Evolutionary conservation across 2,888 invertebrate species (phyloP), one percentile per base, ranked within the genome.

Genomic region (Gibbula magus): DNA sequence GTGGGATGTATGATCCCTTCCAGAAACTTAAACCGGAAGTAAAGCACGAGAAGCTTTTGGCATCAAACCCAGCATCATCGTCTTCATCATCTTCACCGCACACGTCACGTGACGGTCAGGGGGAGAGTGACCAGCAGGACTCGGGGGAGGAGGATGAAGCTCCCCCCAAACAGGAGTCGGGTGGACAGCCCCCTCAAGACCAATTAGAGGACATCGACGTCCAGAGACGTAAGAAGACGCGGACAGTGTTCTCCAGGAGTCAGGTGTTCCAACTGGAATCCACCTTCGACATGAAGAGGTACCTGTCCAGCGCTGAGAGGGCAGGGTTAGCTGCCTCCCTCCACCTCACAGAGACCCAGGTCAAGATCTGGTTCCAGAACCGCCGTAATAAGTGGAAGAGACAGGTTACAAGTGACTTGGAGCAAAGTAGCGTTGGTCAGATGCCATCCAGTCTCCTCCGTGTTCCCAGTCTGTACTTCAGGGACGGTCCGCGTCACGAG

Each of bases 251-350:
- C 83, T 93, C 92, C 2, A 84, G 93, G 25, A 92, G 91, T 79
- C 93, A 93, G 85, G 92, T 93, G 22, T 93, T 92, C 84, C 93
- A 93, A 80, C 88, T 93, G 56, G 93, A 93, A 84, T 91, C 92
- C 5, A 93, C 92, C 20, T 93, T 93, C 84, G 93, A 93, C 79
- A 91, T 92, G 91, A 93, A 93, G 82, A 85, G 93, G 16, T 93
- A 93, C 83, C 85, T 93, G 79, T 92, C 92, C 20, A 92, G 92
- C 81, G 92, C 93, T 3, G 93, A 93, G 82, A 80, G 93, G 35
- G 92, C 92, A 0, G 91, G 91, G 0, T 86, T 93, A 22, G 93
- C 93, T 4, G 89, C 92, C 4, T 90, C 92, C 0, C 85, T 93
- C 56, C 91, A 91, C 78, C 87, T 93, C 2, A 93, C 93, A 3